These are phyloP conservation scores for Chelonia mydas DNA, from an alignment of 2,797 vertebrate genomes.

Conservation along the genomic window DNA sequence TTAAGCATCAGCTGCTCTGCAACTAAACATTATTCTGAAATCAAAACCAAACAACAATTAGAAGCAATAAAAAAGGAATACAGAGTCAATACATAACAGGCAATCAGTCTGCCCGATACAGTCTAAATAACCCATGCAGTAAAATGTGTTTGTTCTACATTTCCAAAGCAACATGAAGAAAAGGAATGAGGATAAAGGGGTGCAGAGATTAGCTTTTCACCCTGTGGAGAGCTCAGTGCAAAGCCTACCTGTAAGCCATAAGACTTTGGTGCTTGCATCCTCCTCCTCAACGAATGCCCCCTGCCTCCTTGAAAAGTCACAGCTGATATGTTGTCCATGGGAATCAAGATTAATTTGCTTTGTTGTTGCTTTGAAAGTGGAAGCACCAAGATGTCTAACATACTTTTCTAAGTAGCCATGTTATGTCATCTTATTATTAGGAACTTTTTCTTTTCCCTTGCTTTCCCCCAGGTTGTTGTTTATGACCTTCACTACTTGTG, in stretches of 20 bases:
- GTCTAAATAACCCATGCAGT: not conserved
- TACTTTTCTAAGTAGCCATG: not conserved
- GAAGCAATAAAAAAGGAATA: not conserved
- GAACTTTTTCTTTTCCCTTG: not conserved
- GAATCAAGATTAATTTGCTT: not conserved
- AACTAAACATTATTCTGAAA: not conserved
- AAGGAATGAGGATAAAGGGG: not conserved
- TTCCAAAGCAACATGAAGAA: not conserved
- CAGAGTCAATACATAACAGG: not conserved
- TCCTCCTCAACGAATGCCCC: accelerated
- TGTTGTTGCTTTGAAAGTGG: not conserved
- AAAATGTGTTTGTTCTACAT: not conserved
- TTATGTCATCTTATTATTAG: not conserved
- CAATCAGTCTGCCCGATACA: not conserved
- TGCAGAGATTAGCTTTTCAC: not conserved
- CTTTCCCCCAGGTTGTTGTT: not conserved
- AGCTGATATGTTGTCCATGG: not conserved
- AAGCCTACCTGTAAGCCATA: not conserved
- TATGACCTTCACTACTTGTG: not conserved
- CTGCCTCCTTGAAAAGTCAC: not conserved
- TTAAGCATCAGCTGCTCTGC: not conserved
- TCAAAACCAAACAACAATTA: not conserved
- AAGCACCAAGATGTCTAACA: not conserved
- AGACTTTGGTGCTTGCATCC: accelerated
- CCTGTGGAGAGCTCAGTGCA: not conserved